Conservation (phyloP, 2,888 invertebrate species). For the Troides aeacus region DNA sequence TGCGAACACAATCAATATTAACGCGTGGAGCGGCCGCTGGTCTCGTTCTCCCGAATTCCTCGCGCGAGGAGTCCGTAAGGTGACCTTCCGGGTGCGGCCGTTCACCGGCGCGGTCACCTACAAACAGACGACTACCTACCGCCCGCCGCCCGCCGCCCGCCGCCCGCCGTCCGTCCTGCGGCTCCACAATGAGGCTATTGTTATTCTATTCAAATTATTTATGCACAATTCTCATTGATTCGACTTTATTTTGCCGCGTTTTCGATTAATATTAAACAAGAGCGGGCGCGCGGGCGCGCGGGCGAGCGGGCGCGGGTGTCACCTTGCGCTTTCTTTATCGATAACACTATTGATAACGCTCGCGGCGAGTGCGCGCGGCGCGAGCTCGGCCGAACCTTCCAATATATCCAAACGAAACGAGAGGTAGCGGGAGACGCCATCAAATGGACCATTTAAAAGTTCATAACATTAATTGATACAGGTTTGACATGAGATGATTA, state of each 20-base stretch:
- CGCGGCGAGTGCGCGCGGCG: no score
- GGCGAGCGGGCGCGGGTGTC: not conserved
- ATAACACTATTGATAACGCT: not conserved
- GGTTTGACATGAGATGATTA: no score
- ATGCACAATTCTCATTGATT: not conserved
- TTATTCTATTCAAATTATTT: constrained; percentile 25
- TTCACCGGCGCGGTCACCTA: constrained; percentile 57
- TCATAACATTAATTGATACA: no score
- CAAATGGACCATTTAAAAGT: no score
- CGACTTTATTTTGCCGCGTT: not conserved
- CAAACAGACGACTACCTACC: constrained; percentile 30
- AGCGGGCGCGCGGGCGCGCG: not conserved
- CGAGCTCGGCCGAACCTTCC: no score
- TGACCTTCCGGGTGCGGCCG: constrained; percentile 70
- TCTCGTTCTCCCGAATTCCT: constrained; percentile 50
- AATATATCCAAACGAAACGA: no score
- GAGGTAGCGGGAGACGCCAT: no score
- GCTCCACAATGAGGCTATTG: constrained; percentile 22
- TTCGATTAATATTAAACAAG: not conserved
- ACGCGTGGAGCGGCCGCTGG: constrained; percentile 8
- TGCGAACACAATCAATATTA: constrained; percentile 7
- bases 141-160: constrained; percentile 4
- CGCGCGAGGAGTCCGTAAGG: constrained; percentile 52
- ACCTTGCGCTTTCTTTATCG: not conserved
- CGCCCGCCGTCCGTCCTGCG: not conserved